Evolutionary conservation across 2,113 vertebrate species (phyloP).

Genomic region (Dromaius novaehollandiae): DNA sequence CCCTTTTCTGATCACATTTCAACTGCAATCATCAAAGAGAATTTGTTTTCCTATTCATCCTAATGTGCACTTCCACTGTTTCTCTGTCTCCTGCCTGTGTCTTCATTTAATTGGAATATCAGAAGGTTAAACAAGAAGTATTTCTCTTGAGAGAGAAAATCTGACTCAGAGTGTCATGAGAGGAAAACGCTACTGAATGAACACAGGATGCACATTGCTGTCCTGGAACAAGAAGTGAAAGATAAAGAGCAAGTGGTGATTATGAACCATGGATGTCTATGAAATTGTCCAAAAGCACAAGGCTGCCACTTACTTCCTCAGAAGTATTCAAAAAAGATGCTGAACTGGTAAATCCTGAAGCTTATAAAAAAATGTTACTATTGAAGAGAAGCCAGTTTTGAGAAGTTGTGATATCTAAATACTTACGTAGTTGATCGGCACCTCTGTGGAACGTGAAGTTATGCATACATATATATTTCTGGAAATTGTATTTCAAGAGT

Average conservation of each 20-base stretch:
- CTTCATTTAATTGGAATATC: not conserved
- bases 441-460: not conserved
- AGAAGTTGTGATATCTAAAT: not conserved
- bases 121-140: slow-evolving; percentile 26
- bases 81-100: not conserved
- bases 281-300: slow-evolving; percentile 1
- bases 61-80: not conserved
- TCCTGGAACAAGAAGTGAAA: slow-evolving; percentile 22
- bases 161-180: not conserved
- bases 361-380: not conserved
- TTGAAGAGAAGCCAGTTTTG: not conserved
- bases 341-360: not conserved
- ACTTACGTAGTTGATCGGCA: not conserved
- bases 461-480: not conserved
- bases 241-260: not conserved
- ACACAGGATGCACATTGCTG: not conserved
- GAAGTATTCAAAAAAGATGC: not conserved
- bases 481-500: not conserved
- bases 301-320: not conserved
- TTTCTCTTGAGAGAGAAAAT: slow-evolving; percentile 6
- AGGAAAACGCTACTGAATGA: slow-evolving; percentile 13
- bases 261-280: not conserved
- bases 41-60: not conserved
- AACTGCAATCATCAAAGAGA: not conserved
- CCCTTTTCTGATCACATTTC: not conserved